Percentiles rank a stretch among this genome's conserved stretches.
phyloP scores from a whole-genome alignment of 2,113 vertebrate genomes.

The Paramisgurnus dabryanus region DNA sequence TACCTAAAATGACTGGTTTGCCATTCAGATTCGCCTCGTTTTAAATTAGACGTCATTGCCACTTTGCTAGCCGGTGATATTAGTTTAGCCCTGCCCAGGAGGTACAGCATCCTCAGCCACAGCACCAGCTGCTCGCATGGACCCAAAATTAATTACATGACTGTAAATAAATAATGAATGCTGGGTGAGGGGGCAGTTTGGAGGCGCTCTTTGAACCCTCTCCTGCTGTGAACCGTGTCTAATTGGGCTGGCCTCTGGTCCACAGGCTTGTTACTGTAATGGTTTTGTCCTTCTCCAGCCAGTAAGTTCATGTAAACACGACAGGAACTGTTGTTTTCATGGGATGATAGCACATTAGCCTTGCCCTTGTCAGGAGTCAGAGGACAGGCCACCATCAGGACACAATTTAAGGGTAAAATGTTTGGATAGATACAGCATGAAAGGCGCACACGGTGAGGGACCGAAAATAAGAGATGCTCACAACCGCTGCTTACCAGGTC shows the following conservation, averaged over 20 bases:
- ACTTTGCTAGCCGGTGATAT: not conserved
- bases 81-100: constrained; percentile 2
- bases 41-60: not conserved
- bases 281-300: constrained; percentile 30
- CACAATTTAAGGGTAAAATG: not conserved
- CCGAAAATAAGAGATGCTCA: not conserved
- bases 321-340: constrained; percentile 23
- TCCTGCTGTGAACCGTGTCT: constrained; percentile 27
- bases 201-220: constrained; percentile 53
- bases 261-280: constrained; percentile 38
- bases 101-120: constrained; percentile 5
- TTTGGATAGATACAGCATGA: too few relatives aligned
- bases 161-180: constrained; percentile 55
- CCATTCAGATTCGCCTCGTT: too few relatives aligned
- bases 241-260: constrained; percentile 30
- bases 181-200: constrained; percentile 56
- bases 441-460: too few relatives aligned
- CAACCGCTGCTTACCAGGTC: too few relatives aligned
- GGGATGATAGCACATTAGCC: constrained; percentile 9
- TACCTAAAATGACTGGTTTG: not conserved
- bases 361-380: not conserved
- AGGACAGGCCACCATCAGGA: not conserved
- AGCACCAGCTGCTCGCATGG: constrained; percentile 58
- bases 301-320: constrained; percentile 23
- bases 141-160: constrained; percentile 56